These are phyloP conservation scores for Antechinus flavipes DNA, from an alignment of 2,113 vertebrate species.

Conservation along the genomic window DNA sequence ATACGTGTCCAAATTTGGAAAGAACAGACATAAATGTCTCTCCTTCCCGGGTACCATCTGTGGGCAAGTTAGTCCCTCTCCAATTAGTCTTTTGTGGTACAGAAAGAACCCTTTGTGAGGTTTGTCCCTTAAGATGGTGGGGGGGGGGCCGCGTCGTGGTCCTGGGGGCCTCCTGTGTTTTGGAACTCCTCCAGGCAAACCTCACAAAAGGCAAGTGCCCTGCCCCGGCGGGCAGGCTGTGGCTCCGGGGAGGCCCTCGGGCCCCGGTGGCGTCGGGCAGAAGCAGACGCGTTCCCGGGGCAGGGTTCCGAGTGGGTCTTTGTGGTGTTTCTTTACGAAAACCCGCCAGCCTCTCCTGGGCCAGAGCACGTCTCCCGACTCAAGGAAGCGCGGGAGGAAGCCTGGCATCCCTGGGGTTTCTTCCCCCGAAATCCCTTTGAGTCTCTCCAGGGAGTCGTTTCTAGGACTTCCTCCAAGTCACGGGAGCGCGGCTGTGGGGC, in stretches of 20 bases:
- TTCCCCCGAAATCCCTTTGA: not conserved
- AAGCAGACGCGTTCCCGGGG: not conserved
- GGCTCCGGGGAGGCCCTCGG: no score
- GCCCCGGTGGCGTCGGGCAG: not conserved
- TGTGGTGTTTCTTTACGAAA: not conserved
- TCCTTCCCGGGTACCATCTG: not conserved
- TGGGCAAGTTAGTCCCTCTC: not conserved
- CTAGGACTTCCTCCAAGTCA: conserved; percentile 53
- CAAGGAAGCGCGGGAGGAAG: not conserved
- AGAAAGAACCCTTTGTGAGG: not conserved
- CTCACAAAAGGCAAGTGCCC: no score
- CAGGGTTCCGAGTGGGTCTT: not conserved
- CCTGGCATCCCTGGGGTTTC: not conserved
- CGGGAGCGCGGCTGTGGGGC: not conserved
- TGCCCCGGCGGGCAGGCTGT: no score
- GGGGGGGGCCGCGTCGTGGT: not conserved
- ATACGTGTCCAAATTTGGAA: not conserved
- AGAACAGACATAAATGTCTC: not conserved
- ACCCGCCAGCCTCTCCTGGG: no score
- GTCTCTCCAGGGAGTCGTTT: not conserved
- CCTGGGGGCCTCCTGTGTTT: not conserved
- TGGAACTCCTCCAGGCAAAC: no score
- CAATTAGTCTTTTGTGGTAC: not conserved
- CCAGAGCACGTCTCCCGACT: not conserved
- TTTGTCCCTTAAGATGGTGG: not conserved